phyloP scores from a whole-genome alignment of 2,888 invertebrate species.

The Perizoma flavofasciatum region DNA sequence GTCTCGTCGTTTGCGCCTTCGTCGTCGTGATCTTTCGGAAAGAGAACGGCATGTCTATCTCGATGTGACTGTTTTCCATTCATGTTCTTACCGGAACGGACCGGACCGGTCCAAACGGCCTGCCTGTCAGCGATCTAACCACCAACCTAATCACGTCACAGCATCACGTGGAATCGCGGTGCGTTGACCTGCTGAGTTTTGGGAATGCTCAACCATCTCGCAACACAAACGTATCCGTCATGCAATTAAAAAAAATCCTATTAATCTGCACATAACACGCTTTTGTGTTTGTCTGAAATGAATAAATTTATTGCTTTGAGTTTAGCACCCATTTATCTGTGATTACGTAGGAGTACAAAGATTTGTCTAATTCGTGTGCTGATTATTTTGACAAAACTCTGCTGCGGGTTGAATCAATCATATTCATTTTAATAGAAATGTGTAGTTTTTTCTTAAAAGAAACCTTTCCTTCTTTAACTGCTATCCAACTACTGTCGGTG shows the following conservation, averaged over 20 bases:
- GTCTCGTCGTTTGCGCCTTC: no score
- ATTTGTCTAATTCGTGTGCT: constrained; percentile 50
- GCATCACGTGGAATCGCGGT: constrained; percentile 71
- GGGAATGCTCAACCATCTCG: constrained; percentile 64
- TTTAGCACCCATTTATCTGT: constrained; percentile 51
- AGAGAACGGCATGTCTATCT: no score
- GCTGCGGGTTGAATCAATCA: constrained; percentile 17
- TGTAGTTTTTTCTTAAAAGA: neutral
- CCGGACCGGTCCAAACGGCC: no score
- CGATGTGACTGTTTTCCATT: no score
- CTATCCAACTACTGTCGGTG: no score
- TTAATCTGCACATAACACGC: constrained; percentile 54
- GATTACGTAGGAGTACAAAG: constrained; percentile 45
- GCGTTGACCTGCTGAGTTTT: constrained; percentile 79
- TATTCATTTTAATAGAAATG: neutral
- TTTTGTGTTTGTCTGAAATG: constrained; percentile 41
- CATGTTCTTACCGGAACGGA: no score
- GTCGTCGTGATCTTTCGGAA: no score
- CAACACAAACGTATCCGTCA: constrained; percentile 50
- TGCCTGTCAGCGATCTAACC: constrained; percentile 30
- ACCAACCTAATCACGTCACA: constrained; percentile 59
- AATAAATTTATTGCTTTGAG: constrained; percentile 52
- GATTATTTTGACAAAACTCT: constrained; percentile 43
- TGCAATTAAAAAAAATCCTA: constrained; percentile 54
- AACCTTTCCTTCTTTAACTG: no score